A percentile compares a stretch with the other conserved stretches of the same genome.
Conservation (phyloP, 2,888 invertebrate genomes). For the Drosophila paramelanica region DNA sequence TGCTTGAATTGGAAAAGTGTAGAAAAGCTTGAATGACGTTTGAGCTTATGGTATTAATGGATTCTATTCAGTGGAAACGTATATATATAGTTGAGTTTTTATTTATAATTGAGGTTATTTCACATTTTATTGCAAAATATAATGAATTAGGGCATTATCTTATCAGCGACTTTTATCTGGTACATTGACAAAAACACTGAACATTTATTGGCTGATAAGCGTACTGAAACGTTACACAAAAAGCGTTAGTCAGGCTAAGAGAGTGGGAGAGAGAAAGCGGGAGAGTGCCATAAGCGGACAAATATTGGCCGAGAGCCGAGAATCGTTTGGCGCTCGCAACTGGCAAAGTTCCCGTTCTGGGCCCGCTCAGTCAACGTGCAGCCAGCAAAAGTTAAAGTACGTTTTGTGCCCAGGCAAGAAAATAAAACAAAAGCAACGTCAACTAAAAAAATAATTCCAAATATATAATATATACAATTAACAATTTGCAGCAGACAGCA, state of each 20-base stretch:
- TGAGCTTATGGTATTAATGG: slow-evolving; percentile 4
- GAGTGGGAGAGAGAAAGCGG: background rate
- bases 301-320: slow-evolving; percentile 61
- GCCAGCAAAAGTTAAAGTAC: slow-evolving; percentile 74
- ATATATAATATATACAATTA: slow-evolving; percentile 32
- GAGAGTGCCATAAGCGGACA: slow-evolving; percentile 2
- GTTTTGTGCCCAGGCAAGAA: slow-evolving; percentile 32
- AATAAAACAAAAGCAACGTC: background rate
- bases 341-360: slow-evolving; percentile 55
- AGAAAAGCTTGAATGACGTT: background rate
- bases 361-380: slow-evolving; percentile 67
- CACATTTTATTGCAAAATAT: slow-evolving; percentile 46
- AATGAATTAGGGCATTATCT: slow-evolving; percentile 39
- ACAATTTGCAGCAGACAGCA: slow-evolving; percentile 33
- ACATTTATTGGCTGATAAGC: slow-evolving; percentile 55
- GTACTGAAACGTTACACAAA: slow-evolving; percentile 16
- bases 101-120: slow-evolving; percentile 28
- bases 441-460: slow-evolving; percentile 16
- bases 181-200: slow-evolving; percentile 35
- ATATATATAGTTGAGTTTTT: background rate
- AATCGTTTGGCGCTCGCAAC: slow-evolving; percentile 41
- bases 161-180: slow-evolving; percentile 52
- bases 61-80: background rate
- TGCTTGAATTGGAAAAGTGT: slow-evolving; percentile 2
- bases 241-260: slow-evolving; percentile 13